Base-by-base conservation (phyloP, 92 coral and sea anemone species). In the Actinernus sp. region DNA sequence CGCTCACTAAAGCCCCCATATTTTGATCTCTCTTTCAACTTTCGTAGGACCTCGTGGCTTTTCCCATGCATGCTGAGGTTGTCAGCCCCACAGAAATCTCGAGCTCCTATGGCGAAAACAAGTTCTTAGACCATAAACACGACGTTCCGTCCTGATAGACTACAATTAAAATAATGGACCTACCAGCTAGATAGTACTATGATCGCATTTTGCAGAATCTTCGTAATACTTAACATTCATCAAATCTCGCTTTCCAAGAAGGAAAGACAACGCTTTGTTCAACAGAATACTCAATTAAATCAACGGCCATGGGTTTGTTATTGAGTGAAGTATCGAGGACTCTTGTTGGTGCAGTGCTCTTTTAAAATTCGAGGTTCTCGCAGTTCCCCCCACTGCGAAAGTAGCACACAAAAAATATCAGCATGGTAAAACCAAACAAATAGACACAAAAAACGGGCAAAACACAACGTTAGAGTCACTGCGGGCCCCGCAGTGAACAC, bases 381-480 rank as follows among this genome's bases (percentile, higher is more conserved):
- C 74, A 59, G 87, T 47, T 90, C 89, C 97, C 96, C 87, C 97
- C 79, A 70, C 97, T 58, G 97, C 38, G 97, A 56, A 7, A 32
- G 64, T 61, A 73, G 60, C 80, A 86, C 78, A 86, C 88, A 85
- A 83, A 90, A 81, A 88, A 86, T 78, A 71, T 78, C 52, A 54
- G 69, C 85, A 79, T 53, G 86, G 67, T 69, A 75, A 90, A 26
- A 29, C 78, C 77, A 85, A 85, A 90, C 92, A 84, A 84, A 84
- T 70, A 84, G 69, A 84, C 64, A 84, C 63, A 84, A 62, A 59
- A 62, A 63, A 70, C 49, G 74, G 72, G 55, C 76, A 70, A 70
- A 70, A 70, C 78, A 70, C n/a, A n/a, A n/a, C n/a, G n/a, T n/a
- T n/a, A n/a, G n/a, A n/a, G n/a, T n/a, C n/a, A n/a, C n/a, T n/a